A percentile compares a stretch with the other conserved stretches of the same genome.
These are phyloP conservation scores for Acleris literana DNA, from an alignment of 2,888 invertebrate species.

Conservation along the genomic window DNA sequence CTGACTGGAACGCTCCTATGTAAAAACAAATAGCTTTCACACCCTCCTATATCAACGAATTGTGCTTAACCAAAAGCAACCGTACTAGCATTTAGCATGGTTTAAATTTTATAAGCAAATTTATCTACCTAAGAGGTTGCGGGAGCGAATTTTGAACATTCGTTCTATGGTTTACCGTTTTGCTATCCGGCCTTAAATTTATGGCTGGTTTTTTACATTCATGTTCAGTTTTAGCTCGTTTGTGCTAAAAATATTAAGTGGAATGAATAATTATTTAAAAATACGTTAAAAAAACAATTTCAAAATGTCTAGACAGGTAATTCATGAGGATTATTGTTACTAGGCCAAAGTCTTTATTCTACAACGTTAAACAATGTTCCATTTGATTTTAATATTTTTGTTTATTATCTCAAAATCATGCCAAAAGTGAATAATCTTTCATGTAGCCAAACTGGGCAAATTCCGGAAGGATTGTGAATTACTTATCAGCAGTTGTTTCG, in stretches of 20 bases:
- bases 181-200: constrained; percentile 12
- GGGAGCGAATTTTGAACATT: background rate
- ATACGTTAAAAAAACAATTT: no score
- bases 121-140: background rate
- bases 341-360: no score
- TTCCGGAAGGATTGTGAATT: no score
- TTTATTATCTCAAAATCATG: no score
- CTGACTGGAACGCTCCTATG: constrained; percentile 3
- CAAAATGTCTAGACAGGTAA: no score
- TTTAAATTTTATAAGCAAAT: background rate
- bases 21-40: background rate
- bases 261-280: background rate
- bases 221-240: constrained; percentile 9
- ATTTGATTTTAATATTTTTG: no score
- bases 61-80: background rate
- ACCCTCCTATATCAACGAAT: background rate
- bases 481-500: no score
- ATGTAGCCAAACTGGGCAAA: no score
- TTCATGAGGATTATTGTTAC: no score
- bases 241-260: constrained; percentile 12
- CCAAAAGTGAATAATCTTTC: no score
- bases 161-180: constrained; percentile 12
- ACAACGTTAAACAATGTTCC: no score
- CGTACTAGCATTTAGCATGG: background rate
- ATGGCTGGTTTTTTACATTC: constrained; percentile 12